These are phyloP conservation scores for Barnardius zonarius DNA, from an alignment of 2,113 vertebrate genomes.

Conservation along the genomic window DNA sequence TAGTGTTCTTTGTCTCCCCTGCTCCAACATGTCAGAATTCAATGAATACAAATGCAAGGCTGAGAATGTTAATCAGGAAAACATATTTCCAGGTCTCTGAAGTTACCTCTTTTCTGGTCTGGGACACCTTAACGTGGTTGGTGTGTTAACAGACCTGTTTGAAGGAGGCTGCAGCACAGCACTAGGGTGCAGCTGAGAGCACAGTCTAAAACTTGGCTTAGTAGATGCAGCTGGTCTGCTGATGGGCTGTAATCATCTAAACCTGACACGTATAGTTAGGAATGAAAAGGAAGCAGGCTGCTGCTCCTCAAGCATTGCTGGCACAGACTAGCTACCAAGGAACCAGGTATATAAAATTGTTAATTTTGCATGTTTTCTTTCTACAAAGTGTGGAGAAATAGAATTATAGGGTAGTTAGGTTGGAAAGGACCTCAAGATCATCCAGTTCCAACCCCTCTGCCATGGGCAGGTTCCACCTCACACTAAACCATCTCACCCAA, in stretches of 20 bases:
- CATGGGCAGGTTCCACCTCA: no score
- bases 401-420: no score
- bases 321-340: neutral
- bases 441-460: no score
- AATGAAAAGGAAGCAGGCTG: neutral
- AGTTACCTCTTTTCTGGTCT: neutral
- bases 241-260: neutral
- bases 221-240: neutral
- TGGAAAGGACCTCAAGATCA: no score
- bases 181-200: neutral
- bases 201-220: neutral
- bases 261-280: neutral
- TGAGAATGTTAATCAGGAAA: neutral
- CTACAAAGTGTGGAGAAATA: neutral
- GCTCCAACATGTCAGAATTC: neutral
- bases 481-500: no score
- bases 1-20: neutral
- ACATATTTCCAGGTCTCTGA: neutral
- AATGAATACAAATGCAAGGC: neutral
- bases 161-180: neutral
- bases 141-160: neutral
- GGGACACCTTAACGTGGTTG: neutral
- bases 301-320: neutral
- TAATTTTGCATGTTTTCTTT: neutral
- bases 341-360: neutral